Evolutionary conservation across 2,888 invertebrate species (phyloP).

Genomic region (Archips xylosteana): DNA sequence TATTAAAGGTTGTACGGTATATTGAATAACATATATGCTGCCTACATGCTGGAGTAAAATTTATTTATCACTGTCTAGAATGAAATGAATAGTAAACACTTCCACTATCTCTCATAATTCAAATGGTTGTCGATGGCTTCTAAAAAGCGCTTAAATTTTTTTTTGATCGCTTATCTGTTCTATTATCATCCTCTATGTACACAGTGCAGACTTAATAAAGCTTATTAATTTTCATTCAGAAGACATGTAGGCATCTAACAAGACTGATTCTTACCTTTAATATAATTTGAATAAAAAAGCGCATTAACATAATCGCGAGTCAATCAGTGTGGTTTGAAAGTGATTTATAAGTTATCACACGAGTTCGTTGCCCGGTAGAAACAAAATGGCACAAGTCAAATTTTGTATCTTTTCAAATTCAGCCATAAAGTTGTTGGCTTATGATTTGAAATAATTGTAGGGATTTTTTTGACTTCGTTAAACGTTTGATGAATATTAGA

Average conservation of each 20-base stretch:
- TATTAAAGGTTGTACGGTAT: no score
- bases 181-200: background rate
- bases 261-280: background rate
- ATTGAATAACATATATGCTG: no score
- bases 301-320: slow-evolving; percentile 33
- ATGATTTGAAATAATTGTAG: background rate
- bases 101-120: no score
- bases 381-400: background rate
- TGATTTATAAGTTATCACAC: slow-evolving; percentile 33
- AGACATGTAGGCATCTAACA: background rate
- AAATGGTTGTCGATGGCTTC: no score
- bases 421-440: background rate
- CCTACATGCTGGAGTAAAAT: no score
- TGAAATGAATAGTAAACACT: no score
- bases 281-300: slow-evolving; percentile 7
- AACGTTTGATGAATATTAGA: background rate
- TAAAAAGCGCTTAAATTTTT: no score
- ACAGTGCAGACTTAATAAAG: background rate
- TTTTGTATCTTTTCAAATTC: background rate
- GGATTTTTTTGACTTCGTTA: background rate
- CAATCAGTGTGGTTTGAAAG: slow-evolving; percentile 34
- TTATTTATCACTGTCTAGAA: no score
- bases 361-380: slow-evolving; percentile 1
- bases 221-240: background rate
- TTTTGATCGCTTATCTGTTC: background rate